Percentiles rank a stretch among this genome's conserved stretches.
phyloP scores from a whole-genome alignment of 1,140 invertebrate genomes.

The Drosophila busckii region DNA sequence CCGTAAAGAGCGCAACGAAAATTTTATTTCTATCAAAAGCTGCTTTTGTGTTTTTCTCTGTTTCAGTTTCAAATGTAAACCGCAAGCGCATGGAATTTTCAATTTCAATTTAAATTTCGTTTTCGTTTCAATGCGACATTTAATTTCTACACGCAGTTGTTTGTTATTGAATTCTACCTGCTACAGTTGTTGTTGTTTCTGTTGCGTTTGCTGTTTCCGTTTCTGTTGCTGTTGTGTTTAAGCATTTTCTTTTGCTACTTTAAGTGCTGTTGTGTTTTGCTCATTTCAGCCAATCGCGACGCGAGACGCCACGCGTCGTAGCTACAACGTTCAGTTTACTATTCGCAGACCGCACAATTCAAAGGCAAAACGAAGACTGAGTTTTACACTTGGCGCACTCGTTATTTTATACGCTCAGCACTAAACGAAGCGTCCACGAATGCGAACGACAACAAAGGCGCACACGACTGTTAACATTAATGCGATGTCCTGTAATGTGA shows the following conservation, averaged over 20 bases:
- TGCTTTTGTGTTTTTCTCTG: too few species aligned
- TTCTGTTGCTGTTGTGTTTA: slow-evolving; percentile 3
- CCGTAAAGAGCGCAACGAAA: slow-evolving; percentile 54
- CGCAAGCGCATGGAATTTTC: slow-evolving; percentile 9
- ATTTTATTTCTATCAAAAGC: slow-evolving; percentile 39
- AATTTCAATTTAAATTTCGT: background rate
- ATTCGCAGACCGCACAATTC: slow-evolving; percentile 73
- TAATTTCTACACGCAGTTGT: background rate
- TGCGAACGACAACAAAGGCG: background rate
- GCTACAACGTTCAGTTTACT: slow-evolving; percentile 36
- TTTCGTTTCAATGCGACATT: background rate
- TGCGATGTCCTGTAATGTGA: too few species aligned
- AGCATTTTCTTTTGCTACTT: slow-evolving; percentile 17
- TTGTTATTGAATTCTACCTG: background rate
- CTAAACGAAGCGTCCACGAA: too few species aligned
- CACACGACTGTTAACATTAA: too few species aligned
- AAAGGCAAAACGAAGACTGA: slow-evolving; percentile 76
- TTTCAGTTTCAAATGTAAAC: too few species aligned
- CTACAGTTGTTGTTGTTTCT: background rate
- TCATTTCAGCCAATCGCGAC: slow-evolving; percentile 50
- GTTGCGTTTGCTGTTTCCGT: background rate
- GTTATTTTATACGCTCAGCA: slow-evolving; percentile 63
- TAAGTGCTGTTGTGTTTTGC: slow-evolving; percentile 9
- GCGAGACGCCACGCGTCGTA: slow-evolving; percentile 46
- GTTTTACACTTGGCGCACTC: slow-evolving; percentile 64